A percentile compares a stretch with the other conserved stretches of the same genome.
phyloP scores from a whole-genome alignment of 1,140 invertebrate species.

The Zaprionus nigranus region DNA sequence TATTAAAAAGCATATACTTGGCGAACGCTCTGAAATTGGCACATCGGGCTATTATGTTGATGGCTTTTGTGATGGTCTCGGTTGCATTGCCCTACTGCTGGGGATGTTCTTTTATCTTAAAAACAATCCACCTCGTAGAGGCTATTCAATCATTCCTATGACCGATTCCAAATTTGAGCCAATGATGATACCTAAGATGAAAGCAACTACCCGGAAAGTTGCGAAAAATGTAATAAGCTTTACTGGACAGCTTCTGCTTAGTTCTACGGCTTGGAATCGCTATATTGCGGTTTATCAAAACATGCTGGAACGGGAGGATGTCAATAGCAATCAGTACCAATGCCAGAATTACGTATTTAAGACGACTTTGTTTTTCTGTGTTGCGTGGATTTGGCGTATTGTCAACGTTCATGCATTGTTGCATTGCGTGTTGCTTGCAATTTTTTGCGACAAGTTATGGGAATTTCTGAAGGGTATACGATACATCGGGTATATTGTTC shows the following conservation, averaged over 20 bases:
- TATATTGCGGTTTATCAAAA: slow-evolving; percentile 92
- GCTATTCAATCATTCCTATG: slow-evolving; percentile 87
- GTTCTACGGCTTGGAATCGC: slow-evolving; percentile 91
- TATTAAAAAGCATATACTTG: slow-evolving; percentile 88
- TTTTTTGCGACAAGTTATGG: slow-evolving; percentile 93
- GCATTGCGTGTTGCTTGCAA: slow-evolving; percentile 90
- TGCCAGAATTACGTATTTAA: slow-evolving; percentile 87
- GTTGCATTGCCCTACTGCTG: slow-evolving; percentile 88
- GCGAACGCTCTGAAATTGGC: slow-evolving; percentile 90
- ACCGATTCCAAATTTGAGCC: slow-evolving; percentile 85
- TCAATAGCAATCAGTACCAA: slow-evolving; percentile 84
- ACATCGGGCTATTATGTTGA: slow-evolving; percentile 90
- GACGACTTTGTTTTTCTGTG: slow-evolving; percentile 89
- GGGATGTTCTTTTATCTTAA: slow-evolving; percentile 88
- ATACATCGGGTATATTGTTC: slow-evolving; percentile 87
- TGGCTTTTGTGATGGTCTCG: slow-evolving; percentile 90
- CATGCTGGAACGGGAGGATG: slow-evolving; percentile 88
- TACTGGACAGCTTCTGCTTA: slow-evolving; percentile 89
- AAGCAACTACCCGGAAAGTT: slow-evolving; percentile 87
- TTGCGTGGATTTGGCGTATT: slow-evolving; percentile 91
- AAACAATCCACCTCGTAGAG: slow-evolving; percentile 88
- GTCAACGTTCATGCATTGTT: slow-evolving; percentile 92
- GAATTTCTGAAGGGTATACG: slow-evolving; percentile 88
- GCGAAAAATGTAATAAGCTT: slow-evolving; percentile 88
- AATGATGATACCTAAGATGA: slow-evolving; percentile 87